Base-by-base conservation (phyloP, 1,140 invertebrate species). In the Lordiphosa clarofinis region DNA sequence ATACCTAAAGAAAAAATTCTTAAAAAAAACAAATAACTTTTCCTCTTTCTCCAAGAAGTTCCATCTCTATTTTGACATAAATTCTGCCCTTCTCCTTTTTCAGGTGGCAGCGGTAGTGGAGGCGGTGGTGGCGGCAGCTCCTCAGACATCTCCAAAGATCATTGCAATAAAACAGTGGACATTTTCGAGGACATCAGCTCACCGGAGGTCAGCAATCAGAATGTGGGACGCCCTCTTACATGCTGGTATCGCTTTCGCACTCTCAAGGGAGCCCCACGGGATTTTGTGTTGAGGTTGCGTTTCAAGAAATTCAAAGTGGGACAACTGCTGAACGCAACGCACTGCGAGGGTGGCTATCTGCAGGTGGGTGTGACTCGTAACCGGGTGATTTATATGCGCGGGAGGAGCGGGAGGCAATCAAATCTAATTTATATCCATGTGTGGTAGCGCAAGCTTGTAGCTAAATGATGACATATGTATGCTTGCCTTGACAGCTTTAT, bases 281-380 rank as follows among this genome's bases (percentile, higher is more conserved):
- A 97, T 88, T 97, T 95, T 94, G 96, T 97, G 37, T 91, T 97
- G 8, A 92, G 95, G 54, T 94, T 97, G 56, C 92, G 95, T 53
- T 97, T 97, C 90, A 96, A 96, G 91, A 96, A 96, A 88, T 97
- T 97, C 90, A 97, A 97, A 92, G 95, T 97, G 36, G 96, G 96
- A 2, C 93, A 93, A 8, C 90, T 97, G 47, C 91, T 95, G 56
- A 97, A 97, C 88, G 95, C 95, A 2, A 96, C 95, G 9, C 93
- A 94, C 38, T 97, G 96, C 87, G 92, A 94, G 54, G 94, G 94
- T 33, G 96, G 95, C 76, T 96, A 94, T 76, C 92, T 97, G 90
- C 95, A 96, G 94, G 95, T 96, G 88, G 90, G 87, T 81, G 42
- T 43, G 47, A 35, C 15, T 31, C 40, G 31, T 37, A 19, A 9